Base-by-base conservation (phyloP, 92 coral and sea anemone genomes). In the Epizoanthus ramosus region DNA sequence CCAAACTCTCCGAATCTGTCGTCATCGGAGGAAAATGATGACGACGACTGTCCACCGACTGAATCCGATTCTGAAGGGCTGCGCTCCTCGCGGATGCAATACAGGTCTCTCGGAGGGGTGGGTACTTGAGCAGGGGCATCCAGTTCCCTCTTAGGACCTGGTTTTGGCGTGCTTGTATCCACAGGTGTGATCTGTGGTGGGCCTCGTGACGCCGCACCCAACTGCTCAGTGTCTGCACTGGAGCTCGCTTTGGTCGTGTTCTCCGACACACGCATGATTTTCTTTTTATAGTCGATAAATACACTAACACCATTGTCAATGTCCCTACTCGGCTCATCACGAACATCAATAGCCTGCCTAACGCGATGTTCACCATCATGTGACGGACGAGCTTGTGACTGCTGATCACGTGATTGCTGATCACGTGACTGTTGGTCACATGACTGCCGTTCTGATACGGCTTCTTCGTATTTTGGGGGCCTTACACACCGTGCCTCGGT, bases 381-480 rank as follows among this genome's bases (percentile, higher is more conserved):
- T n/a, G 67, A 61, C 28, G 28, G 28, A 22, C 19, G 43, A 58
- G 35, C 54, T 33, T 31, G 81, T 19, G 68, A 75, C 68, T 16
- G 39, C 37, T 37, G 33, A 13, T 76, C 56, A 35, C 25, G 52
- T 28, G 68, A 15, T 22, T 31, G 19, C 2, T 41, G 70, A 18
- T 77, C 82, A 22, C 82, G 69, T 19, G 71, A 60, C 69, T 77
- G 71, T 66, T 66, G 71, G 47, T 67, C 71, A 24, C 47, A 19
- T 5, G 8, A 41, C 21, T 67, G 70, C 14, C 39, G 23, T 37
- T 76, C 69, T 9, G 54, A 59, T 5, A 77, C 68, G 17, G 82
- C 82, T 77, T 77, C 82, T 21, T 77, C 82, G 69, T 77, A 77
- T 22, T 63, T 60, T 31, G 82, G 82, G 6, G 82, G 82, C 21